Evolutionary conservation across 2,888 invertebrate genomes (phyloP).

Genomic region (Laspeyria flexula): DNA sequence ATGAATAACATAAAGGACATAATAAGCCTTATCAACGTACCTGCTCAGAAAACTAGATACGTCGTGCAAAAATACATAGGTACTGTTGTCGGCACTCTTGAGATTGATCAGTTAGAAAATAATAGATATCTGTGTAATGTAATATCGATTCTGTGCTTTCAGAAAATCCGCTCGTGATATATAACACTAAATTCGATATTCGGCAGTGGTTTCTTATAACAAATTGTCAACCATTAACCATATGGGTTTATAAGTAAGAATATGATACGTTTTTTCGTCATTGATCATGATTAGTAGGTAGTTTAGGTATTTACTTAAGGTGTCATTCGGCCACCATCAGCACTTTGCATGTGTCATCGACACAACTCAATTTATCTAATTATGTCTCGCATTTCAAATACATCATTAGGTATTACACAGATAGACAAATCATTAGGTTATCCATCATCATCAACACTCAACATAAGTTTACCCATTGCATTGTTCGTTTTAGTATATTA

Average conservation of each 20-base stretch:
- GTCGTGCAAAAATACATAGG: conserved; percentile 98
- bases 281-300: not conserved
- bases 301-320: too few relatives aligned
- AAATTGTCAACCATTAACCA: conserved; percentile 94
- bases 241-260: conserved; percentile 95
- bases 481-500: too few relatives aligned
- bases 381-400: too few relatives aligned
- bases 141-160: conserved; percentile 58
- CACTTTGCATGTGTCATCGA: not conserved
- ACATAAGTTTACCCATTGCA: too few relatives aligned
- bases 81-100: conserved; percentile 53
- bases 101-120: not conserved
- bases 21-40: conserved; percentile 89
- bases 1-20: conserved; percentile 95
- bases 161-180: conserved; percentile 95
- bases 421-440: too few relatives aligned
- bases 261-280: not conserved
- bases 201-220: conserved; percentile 98
- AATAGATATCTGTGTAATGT: too few relatives aligned
- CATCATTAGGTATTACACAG: too few relatives aligned
- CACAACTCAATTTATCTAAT: too few relatives aligned
- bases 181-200: conserved; percentile 97
- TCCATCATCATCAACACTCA: too few relatives aligned
- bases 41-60: conserved; percentile 91
- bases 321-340: not conserved